Percentiles rank a stretch among this genome's conserved stretches.
Evolutionary conservation across 30 jellyfish, hydroid and myxozoan species (phyloP).

Genomic region (Aurelia coerulea): DNA sequence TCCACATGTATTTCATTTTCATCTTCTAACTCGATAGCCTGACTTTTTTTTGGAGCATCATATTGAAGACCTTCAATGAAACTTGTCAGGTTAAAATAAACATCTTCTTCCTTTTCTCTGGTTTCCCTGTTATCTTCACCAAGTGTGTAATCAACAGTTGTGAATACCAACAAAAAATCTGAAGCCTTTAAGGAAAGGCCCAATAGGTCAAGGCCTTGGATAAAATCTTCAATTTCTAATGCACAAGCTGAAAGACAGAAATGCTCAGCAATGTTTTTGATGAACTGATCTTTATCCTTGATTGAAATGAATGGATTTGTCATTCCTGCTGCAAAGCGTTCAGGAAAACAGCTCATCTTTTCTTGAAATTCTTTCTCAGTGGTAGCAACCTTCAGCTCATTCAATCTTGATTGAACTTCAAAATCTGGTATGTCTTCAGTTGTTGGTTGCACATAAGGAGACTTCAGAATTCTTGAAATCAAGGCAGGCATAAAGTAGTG

Average conservation of each 20-base stretch:
- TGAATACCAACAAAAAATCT: neutral
- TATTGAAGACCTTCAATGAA: constrained; percentile 1
- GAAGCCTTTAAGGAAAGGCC: constrained; percentile 3
- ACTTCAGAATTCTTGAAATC: too few relatives aligned
- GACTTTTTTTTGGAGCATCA: neutral
- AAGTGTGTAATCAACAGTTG: too few relatives aligned
- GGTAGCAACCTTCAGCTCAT: too few relatives aligned
- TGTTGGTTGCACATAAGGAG: too few relatives aligned
- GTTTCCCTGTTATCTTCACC: too few relatives aligned
- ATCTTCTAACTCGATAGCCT: neutral
- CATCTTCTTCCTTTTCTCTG: neutral
- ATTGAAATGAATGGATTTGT: neutral
- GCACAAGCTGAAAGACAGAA: too few relatives aligned
- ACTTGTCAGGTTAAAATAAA: neutral
- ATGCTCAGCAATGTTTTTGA: constrained; percentile 4
- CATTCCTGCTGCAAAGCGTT: constrained; percentile 1
- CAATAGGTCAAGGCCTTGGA: neutral
- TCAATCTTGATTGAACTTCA: too few relatives aligned
- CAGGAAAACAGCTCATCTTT: neutral
- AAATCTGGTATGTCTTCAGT: too few relatives aligned
- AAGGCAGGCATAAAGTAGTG: too few relatives aligned
- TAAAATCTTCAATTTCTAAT: neutral
- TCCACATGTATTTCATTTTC: neutral
- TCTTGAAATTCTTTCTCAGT: neutral
- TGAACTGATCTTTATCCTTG: neutral